These are phyloP conservation scores for Gobio gobio DNA, from an alignment of 2,113 vertebrate genomes.

Conservation along the genomic window DNA sequence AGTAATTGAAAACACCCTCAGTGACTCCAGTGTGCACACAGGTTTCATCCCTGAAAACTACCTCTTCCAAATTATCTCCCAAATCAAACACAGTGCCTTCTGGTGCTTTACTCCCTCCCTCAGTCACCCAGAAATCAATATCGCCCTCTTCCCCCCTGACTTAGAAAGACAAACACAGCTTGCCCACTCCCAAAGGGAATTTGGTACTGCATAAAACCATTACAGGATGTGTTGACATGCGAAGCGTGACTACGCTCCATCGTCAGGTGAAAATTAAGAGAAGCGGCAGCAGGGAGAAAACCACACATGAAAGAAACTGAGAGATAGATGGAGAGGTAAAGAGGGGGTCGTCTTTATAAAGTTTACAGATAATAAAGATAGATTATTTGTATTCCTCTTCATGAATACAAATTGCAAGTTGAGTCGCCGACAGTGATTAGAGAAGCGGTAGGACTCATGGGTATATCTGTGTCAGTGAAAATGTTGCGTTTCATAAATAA, in stretches of 20 bases:
- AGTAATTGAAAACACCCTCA: constrained; percentile 45
- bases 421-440: constrained; percentile 23
- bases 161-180: constrained; percentile 32
- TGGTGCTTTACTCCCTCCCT: constrained; percentile 1
- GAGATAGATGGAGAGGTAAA: neutral
- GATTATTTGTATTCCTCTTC: neutral
- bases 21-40: constrained; percentile 28
- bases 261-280: constrained; percentile 45
- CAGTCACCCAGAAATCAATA: constrained; percentile 44
- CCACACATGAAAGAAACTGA: neutral
- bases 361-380: neutral
- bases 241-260: neutral
- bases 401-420: constrained; percentile 4
- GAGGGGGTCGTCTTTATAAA: neutral
- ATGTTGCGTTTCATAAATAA: neutral
- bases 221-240: constrained; percentile 45
- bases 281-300: constrained; percentile 14
- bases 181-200: constrained; percentile 15
- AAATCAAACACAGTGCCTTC: constrained; percentile 30
- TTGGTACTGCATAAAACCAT: constrained; percentile 27
- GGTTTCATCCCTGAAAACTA: constrained; percentile 8
- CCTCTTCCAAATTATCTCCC: constrained; percentile 28
- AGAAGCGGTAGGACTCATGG: constrained; percentile 2
- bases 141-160: neutral
- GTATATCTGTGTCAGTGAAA: constrained; percentile 34